Conservation (phyloP, 2,888 invertebrate genomes). For the Lathronympha strigana region DNA sequence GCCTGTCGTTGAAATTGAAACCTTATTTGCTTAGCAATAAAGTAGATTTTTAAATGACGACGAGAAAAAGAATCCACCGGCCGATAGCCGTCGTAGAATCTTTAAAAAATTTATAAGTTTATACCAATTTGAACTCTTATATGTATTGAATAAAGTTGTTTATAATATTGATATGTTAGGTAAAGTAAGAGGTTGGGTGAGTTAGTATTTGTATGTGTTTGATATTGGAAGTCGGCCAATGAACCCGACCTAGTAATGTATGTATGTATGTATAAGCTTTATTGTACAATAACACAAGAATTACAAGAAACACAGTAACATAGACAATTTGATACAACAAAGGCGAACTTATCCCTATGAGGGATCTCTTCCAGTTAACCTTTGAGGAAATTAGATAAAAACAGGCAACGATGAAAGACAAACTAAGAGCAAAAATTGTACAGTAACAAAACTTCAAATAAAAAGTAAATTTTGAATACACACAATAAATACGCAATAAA, state of each 20-base stretch:
- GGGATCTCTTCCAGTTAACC: no score
- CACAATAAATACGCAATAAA: no score
- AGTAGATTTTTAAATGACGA: neutral
- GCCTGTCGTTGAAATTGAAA: neutral
- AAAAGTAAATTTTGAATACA: no score
- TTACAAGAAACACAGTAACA: no score
- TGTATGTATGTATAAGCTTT: no score
- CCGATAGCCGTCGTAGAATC: neutral
- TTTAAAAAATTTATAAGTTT: neutral
- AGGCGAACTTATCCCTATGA: no score
- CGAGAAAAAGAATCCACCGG: neutral
- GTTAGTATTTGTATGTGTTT: neutral
- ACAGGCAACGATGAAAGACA: no score
- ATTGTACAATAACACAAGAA: no score
- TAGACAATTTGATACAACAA: no score
- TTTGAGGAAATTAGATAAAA: no score
- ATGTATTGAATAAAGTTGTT: neutral
- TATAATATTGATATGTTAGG: neutral
- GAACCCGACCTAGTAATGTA: constrained; percentile 5
- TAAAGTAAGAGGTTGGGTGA: constrained; percentile 5
- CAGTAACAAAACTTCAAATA: no score
- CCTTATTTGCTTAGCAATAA: neutral
- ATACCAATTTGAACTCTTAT: neutral
- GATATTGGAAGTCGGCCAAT: constrained; percentile 30
- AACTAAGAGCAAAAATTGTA: no score